Percentiles rank a stretch among this genome's conserved stretches.
Conservation (phyloP, 1,140 invertebrate genomes). For the Drosophila willistoni region DNA sequence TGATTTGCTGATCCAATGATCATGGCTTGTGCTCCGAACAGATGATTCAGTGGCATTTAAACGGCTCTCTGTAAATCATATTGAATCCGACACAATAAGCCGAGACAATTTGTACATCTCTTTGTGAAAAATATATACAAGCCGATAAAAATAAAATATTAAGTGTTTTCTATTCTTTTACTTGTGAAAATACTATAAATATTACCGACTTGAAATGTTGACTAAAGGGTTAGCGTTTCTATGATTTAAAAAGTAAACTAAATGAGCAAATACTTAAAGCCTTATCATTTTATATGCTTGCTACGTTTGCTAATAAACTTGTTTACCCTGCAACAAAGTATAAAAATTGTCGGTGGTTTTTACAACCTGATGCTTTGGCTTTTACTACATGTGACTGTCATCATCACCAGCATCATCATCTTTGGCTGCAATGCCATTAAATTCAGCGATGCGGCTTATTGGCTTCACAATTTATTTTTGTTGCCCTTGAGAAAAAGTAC, state of each 20-base stretch:
- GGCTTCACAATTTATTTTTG: conserved; percentile 4
- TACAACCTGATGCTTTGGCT: conserved; percentile 11
- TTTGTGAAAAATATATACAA: conserved; percentile 38
- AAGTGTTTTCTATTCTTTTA: too few species aligned
- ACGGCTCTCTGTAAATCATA: conserved; percentile 96
- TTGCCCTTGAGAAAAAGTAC: conserved; percentile 22
- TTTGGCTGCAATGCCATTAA: conserved; percentile 34
- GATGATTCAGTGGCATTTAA: conserved; percentile 94
- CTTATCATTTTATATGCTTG: conserved; percentile 7
- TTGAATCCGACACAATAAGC: conserved; percentile 69
- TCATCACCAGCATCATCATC: conserved; percentile 35
- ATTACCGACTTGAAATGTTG: too few species aligned
- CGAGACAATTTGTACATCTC: conserved; percentile 66
- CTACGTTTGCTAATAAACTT: conserved; percentile 35
- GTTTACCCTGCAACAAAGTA: conserved; percentile 49
- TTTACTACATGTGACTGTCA: conserved; percentile 1
- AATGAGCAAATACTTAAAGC: conserved; percentile 1
- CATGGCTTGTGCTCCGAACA: conserved; percentile 98
- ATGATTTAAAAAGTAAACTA: conserved; percentile 1
- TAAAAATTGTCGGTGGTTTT: conserved; percentile 15
- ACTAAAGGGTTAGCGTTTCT: background rate
- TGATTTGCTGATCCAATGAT: too few species aligned
- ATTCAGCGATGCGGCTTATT: conserved; percentile 35
- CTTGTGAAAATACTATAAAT: background rate
- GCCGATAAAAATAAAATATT: background rate